Percentiles rank a stretch among this genome's conserved stretches.
phyloP scores from a whole-genome alignment of 2,113 vertebrate genomes.

The Myiagra hebetior region DNA sequence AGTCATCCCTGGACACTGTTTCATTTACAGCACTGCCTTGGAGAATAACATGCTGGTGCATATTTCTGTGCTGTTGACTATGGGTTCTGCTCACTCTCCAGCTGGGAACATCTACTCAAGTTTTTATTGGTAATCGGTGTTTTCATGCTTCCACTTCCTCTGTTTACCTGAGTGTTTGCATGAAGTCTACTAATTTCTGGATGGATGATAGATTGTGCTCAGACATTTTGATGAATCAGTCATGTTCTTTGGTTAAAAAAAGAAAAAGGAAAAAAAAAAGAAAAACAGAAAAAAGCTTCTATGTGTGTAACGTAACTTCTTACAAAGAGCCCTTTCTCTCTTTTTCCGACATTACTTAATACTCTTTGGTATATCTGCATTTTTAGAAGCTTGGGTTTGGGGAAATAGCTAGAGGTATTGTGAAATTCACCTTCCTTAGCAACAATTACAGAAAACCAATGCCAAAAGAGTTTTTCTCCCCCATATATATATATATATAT shows the following conservation, averaged over 20 bases:
- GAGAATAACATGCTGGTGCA: constrained; percentile 47
- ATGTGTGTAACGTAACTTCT: not conserved
- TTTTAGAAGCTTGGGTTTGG: not conserved
- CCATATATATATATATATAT: not conserved
- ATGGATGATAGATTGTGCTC: constrained; percentile 5
- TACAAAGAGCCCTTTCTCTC: not conserved
- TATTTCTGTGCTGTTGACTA: constrained; percentile 65
- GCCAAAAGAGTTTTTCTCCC: not conserved
- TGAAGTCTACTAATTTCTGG: constrained; percentile 29
- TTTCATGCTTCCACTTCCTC: constrained; percentile 34
- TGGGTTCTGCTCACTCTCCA: constrained; percentile 52
- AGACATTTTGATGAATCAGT: not conserved
- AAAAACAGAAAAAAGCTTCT: not conserved
- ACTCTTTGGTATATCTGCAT: not conserved
- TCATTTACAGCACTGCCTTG: constrained; percentile 59
- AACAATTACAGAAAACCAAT: not conserved
- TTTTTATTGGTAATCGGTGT: constrained; percentile 27
- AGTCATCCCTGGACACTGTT: constrained; percentile 25
- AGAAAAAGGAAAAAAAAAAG: not conserved
- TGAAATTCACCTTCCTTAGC: not conserved
- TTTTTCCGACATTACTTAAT: not conserved
- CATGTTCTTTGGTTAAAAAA: not conserved
- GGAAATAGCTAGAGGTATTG: not conserved
- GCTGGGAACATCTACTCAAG: constrained; percentile 10
- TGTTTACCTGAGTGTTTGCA: constrained; percentile 51